Evolutionary conservation across 2,797 vertebrate genomes (phyloP), one percentile per base, ranked within the genome.

Genomic region (Scarus forsteni): DNA sequence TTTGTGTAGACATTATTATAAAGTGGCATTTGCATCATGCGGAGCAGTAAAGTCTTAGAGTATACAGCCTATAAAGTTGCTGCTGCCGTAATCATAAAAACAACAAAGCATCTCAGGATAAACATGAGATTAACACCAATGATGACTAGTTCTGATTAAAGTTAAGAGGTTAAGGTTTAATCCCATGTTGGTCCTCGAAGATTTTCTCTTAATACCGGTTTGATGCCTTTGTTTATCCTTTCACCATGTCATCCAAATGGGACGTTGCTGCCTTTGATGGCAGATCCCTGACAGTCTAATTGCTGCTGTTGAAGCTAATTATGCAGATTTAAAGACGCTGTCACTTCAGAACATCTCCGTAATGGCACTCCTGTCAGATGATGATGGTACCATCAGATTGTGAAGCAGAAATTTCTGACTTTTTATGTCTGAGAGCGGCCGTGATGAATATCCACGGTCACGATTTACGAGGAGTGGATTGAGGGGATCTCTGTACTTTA

Each of bases 261-360:
- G 67, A 83, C 77, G 69, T 69, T 69, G 73, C 83, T 83, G 59
- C 18, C 72, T 84, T 71, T 77, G 62, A 77, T 84, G 77, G 62
- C 70, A 60, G 80, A 80, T 64, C 87, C 73, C 68, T 81, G 90
- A 87, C 79, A 60, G 75, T 62, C 73, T 91, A 90, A 91, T 91
- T 90, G 83, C 75, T 58, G 66, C 81, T 75, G 79, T 83, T 80
- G 79, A 71, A 77, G 72, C 68, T 83, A 83, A 87, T 90, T 89
- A 90, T 90, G 81, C 73, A 76, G 90, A 89, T 89, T 50, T 50
- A 70, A 75, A 76, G 81, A 16, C 6, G 75, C 83, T 87, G 90
- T 90, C 88, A 86, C 82, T 84, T 83, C 77, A 27, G 6, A 80
- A 65, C 64, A 49, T 55, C 80, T 82, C 66, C 52, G 61, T 66